A percentile compares a stretch with the other conserved stretches of the same genome.
Conservation (phyloP, 2,113 vertebrate genomes). For the Ageneiosus marmoratus region DNA sequence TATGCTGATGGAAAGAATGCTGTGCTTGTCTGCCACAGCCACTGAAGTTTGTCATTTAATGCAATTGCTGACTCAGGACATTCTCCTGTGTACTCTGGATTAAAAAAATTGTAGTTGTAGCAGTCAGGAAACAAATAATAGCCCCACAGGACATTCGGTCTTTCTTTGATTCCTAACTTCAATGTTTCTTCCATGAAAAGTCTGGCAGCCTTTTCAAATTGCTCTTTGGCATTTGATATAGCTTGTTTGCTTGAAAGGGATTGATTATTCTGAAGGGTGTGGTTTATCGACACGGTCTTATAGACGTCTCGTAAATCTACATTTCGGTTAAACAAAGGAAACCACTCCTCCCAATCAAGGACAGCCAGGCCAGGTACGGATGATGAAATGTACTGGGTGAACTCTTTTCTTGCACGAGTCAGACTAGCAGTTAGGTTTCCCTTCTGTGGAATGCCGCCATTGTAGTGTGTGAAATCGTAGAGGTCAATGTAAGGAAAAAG, state of each 20-base stretch:
- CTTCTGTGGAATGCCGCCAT: constrained; percentile 83
- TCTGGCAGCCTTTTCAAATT: constrained; percentile 63
- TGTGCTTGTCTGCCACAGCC: constrained; percentile 87
- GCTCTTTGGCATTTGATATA: constrained; percentile 52
- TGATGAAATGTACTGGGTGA: constrained; percentile 70
- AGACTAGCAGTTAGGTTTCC: constrained; percentile 72
- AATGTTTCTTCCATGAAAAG: constrained; percentile 71
- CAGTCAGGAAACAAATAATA: constrained; percentile 94
- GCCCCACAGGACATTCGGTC: constrained; percentile 85
- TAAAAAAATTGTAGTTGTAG: constrained; percentile 82
- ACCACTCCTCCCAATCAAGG: constrained; percentile 94
- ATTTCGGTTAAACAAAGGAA: constrained; percentile 84
- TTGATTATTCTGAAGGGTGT: constrained; percentile 49
- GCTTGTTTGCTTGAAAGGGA: constrained; percentile 45
- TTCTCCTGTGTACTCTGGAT: constrained; percentile 78
- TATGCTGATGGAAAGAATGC: constrained; percentile 93
- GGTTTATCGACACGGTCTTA: constrained; percentile 61
- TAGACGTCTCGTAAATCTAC: constrained; percentile 81
- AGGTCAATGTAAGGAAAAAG: constrained; percentile 79
- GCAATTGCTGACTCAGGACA: constrained; percentile 77
- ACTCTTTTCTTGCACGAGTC: constrained; percentile 70
- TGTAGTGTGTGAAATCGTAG: constrained; percentile 36
- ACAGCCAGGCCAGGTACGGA: constrained; percentile 78
- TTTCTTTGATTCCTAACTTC: constrained; percentile 57
- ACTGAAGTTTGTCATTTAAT: constrained; percentile 83